Percentiles rank a stretch among this genome's conserved stretches.
These are phyloP conservation scores for Lissonota sp. DNA, from an alignment of 2,888 invertebrate species.

Conservation along the genomic window DNA sequence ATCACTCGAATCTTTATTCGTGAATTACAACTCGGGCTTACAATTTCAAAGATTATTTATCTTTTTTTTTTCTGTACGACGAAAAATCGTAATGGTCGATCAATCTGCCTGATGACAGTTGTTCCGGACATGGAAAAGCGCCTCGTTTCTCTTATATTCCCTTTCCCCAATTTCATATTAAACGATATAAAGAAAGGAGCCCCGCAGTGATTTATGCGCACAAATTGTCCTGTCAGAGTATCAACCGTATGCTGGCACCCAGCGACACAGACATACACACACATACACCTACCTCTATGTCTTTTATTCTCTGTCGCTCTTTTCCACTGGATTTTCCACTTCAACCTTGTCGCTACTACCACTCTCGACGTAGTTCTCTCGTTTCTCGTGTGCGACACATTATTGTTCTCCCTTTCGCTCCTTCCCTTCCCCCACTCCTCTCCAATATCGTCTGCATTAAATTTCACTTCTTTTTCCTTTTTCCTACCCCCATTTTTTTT, in stretches of 20 bases:
- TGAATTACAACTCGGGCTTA: background rate
- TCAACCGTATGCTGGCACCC: slow-evolving; percentile 46
- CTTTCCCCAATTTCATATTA: slow-evolving; percentile 78
- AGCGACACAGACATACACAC: no score
- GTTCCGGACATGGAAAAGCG: slow-evolving; percentile 73
- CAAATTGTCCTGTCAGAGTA: slow-evolving; percentile 81
- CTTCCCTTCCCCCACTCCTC: slow-evolving; percentile 59
- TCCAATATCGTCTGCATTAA: slow-evolving; percentile 78
- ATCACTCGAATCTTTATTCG: no score
- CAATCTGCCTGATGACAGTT: slow-evolving; percentile 77
- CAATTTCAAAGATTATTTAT: slow-evolving; percentile 33
- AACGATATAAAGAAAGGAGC: slow-evolving; percentile 81
- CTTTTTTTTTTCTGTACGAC: slow-evolving; percentile 17
- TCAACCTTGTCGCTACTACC: slow-evolving; percentile 25
- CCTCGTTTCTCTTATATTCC: slow-evolving; percentile 65
- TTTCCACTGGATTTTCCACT: slow-evolving; percentile 20
- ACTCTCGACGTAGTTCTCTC: slow-evolving; percentile 56
- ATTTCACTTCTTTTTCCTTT: slow-evolving; percentile 74
- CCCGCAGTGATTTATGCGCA: slow-evolving; percentile 82
- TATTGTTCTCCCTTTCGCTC: slow-evolving; percentile 54
- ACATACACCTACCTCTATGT: slow-evolving; percentile 28
- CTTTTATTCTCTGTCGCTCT: slow-evolving; percentile 64
- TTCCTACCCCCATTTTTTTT: slow-evolving; percentile 60
- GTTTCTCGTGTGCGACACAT: slow-evolving; percentile 59
- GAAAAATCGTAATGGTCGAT: slow-evolving; percentile 70